Conservation (phyloP, 2,797 vertebrate genomes). For the Sebastes kiyomatsui region DNA sequence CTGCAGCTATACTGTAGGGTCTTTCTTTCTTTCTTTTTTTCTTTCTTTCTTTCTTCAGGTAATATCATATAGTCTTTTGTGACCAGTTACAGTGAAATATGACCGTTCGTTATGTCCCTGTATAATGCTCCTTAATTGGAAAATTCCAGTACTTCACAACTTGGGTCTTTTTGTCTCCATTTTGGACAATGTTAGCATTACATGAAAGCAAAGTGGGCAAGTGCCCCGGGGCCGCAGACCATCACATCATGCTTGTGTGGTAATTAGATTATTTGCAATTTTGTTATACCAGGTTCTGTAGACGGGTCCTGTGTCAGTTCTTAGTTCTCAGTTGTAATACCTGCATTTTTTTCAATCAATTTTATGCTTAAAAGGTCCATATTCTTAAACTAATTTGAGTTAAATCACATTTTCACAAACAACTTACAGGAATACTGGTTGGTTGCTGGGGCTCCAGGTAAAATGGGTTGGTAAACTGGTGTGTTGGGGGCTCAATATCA, state of each 20-base stretch:
- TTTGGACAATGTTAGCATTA: background rate
- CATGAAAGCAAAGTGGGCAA: background rate
- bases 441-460: background rate
- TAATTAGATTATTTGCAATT: background rate
- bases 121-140: background rate
- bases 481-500: too few relatives aligned
- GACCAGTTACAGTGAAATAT: background rate
- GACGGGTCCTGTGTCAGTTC: background rate
- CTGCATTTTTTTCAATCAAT: background rate
- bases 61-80: background rate
- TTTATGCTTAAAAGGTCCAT: background rate
- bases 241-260: background rate
- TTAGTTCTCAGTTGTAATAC: background rate
- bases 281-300: too few relatives aligned
- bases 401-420: background rate
- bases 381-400: background rate
- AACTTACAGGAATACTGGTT: background rate
- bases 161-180: too few relatives aligned
- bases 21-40: background rate
- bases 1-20: background rate
- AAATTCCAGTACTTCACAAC: too few relatives aligned
- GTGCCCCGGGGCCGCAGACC: background rate
- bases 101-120: background rate
- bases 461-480: accelerated
- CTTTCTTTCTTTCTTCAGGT: background rate